Percentiles rank a stretch among this genome's conserved stretches.
Conservation (phyloP, 2,888 invertebrate species). For the Tricholauxania praeusta region DNA sequence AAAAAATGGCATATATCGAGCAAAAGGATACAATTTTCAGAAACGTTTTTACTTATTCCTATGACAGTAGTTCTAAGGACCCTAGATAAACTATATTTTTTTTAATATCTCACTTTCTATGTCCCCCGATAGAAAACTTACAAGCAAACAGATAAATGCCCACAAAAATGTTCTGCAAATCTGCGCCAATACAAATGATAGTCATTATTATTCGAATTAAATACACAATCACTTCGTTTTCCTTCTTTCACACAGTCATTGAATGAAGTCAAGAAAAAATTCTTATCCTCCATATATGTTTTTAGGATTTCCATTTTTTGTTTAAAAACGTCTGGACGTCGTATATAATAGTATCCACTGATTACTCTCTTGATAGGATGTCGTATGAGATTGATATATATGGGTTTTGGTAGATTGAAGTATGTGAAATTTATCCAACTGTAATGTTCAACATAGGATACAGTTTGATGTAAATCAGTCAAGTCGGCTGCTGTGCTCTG, state of each 20-base stretch:
- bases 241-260: constrained; percentile 40
- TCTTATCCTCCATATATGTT: background rate
- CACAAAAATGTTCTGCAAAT: constrained; percentile 43
- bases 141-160: constrained; percentile 38
- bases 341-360: constrained; percentile 89
- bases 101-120: no score
- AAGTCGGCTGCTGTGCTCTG: constrained; percentile 71
- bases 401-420: constrained; percentile 80
- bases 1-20: no score
- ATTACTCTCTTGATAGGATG: constrained; percentile 89
- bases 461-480: constrained; percentile 77
- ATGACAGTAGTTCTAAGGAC: no score
- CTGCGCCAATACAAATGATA: constrained; percentile 42
- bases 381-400: constrained; percentile 86
- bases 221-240: constrained; percentile 36
- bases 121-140: no score
- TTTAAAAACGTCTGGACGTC: constrained; percentile 56
- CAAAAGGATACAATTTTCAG: no score
- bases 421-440: constrained; percentile 88
- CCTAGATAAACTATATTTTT: no score
- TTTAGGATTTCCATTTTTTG: accelerated
- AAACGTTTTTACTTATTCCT: no score
- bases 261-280: constrained; percentile 4
- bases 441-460: constrained; percentile 88
- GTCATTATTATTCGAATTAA: constrained; percentile 27